A percentile compares a stretch with the other conserved stretches of the same genome.
phyloP scores from a whole-genome alignment of 2,888 invertebrate genomes.

The Scaptomyza polygonia region DNA sequence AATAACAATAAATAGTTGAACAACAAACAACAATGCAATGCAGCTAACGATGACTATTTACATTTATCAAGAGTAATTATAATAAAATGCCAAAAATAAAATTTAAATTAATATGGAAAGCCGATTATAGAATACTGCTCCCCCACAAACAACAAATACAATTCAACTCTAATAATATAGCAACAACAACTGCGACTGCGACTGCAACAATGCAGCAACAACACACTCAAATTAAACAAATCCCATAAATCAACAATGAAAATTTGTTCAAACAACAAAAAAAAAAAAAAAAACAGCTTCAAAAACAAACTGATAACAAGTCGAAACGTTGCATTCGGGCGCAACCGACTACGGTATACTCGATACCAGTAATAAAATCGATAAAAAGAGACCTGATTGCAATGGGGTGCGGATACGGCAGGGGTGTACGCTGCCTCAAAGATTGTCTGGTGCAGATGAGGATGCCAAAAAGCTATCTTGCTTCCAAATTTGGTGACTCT shows the following conservation, averaged over 20 bases:
- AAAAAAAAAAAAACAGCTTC: not conserved
- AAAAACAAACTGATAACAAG: not conserved
- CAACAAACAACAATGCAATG: conserved; percentile 48
- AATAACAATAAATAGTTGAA: conserved; percentile 31
- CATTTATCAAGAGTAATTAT: conserved; percentile 78
- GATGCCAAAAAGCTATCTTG: too few species aligned
- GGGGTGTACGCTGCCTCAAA: too few species aligned
- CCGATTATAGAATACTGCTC: conserved; percentile 67
- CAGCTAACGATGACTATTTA: conserved; percentile 71
- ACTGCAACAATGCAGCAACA: conserved; percentile 24
- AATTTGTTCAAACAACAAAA: conserved; percentile 40
- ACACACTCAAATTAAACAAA: conserved; percentile 79
- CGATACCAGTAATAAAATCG: too few species aligned
- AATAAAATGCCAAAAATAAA: conserved; percentile 79
- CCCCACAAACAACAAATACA: conserved; percentile 9
- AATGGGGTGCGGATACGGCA: too few species aligned
- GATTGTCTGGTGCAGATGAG: too few species aligned
- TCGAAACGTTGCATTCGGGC: too few species aligned
- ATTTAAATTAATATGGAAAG: conserved; percentile 80
- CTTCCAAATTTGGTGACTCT: too few species aligned
- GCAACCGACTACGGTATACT: too few species aligned
- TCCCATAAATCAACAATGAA: conserved; percentile 80
- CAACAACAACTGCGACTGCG: conserved; percentile 18
- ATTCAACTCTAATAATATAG: conserved; percentile 36
- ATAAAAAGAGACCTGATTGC: too few species aligned